These are phyloP conservation scores for Nomada fucata DNA, from an alignment of 2,888 invertebrate species.

Conservation along the genomic window DNA sequence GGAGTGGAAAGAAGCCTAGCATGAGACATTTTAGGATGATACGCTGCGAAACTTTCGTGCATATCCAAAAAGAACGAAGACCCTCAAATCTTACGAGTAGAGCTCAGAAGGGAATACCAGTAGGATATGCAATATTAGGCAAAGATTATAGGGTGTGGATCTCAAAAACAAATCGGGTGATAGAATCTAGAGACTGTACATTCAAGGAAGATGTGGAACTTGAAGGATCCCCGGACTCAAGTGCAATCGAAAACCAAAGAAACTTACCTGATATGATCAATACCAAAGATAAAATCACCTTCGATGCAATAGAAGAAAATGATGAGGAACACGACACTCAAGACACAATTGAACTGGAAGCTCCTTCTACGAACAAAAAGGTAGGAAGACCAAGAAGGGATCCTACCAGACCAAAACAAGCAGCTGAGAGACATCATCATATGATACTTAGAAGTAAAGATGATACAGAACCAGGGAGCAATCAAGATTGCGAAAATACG, in stretches of 20 bases:
- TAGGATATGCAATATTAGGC: constrained; percentile 1
- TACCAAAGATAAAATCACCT: no score
- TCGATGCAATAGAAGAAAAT: no score
- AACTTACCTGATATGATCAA: no score
- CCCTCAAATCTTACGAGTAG: not conserved
- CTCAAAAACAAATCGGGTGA: not conserved
- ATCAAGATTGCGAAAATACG: not conserved
- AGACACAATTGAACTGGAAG: no score
- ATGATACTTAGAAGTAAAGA: constrained; percentile 1
- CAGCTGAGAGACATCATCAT: not conserved
- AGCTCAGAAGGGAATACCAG: not conserved
- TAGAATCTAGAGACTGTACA: constrained; percentile 20
- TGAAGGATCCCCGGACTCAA: no score
- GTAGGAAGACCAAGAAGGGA: not conserved
- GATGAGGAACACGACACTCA: no score
- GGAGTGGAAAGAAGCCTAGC: constrained; percentile 12
- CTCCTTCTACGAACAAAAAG: not conserved
- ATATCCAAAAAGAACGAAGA: constrained; percentile 5
- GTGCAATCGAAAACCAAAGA: no score
- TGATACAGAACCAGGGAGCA: not conserved
- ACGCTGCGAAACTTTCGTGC: constrained; percentile 13
- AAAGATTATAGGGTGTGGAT: constrained; percentile 12
- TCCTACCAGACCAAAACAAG: not conserved
- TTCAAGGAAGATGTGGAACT: constrained; percentile 11
- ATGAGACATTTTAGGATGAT: constrained; percentile 1